Percentiles rank a stretch among this genome's conserved stretches.
phyloP scores from a whole-genome alignment of 1,140 invertebrate species.

The Chironomus tepperi region DNA sequence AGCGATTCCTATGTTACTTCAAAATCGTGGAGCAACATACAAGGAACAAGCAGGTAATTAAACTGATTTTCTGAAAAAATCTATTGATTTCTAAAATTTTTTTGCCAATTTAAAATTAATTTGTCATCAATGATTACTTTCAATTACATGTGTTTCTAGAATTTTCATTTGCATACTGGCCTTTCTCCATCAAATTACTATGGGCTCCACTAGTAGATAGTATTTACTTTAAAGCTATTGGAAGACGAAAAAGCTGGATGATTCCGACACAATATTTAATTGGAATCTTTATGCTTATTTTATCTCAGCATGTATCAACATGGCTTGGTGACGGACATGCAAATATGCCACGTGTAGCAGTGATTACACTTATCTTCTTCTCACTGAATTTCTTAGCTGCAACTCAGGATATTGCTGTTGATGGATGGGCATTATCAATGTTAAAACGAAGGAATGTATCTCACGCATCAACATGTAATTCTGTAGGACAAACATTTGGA shows the following conservation, averaged over 20 bases:
- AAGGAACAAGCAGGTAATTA: slow-evolving; percentile 20
- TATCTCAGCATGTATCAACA: slow-evolving; percentile 61
- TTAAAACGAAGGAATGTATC: slow-evolving; percentile 90
- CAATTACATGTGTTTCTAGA: neutral
- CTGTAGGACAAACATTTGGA: slow-evolving; percentile 95
- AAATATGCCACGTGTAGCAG: slow-evolving; percentile 57
- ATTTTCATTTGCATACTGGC: neutral
- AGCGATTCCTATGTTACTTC: slow-evolving; percentile 76
- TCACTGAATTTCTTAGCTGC: slow-evolving; percentile 87
- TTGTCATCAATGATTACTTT: neutral
- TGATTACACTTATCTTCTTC: slow-evolving; percentile 79
- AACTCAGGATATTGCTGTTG: slow-evolving; percentile 96
- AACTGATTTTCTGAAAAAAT: neutral
- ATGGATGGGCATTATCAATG: slow-evolving; percentile 98
- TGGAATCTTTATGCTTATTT: slow-evolving; percentile 69
- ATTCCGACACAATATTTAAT: slow-evolving; percentile 76
- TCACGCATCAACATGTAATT: slow-evolving; percentile 98
- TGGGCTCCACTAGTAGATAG: slow-evolving; percentile 96
- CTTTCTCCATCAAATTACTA: slow-evolving; percentile 56
- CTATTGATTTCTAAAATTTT: too few species aligned
- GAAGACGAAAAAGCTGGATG: slow-evolving; percentile 90
- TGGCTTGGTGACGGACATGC: slow-evolving; percentile 55
- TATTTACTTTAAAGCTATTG: slow-evolving; percentile 69
- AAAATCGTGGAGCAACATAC: slow-evolving; percentile 18
- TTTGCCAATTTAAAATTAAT: neutral